Evolutionary conservation across 2,797 vertebrate genomes (phyloP).

Genomic region (Fistularia tabacaria): DNA sequence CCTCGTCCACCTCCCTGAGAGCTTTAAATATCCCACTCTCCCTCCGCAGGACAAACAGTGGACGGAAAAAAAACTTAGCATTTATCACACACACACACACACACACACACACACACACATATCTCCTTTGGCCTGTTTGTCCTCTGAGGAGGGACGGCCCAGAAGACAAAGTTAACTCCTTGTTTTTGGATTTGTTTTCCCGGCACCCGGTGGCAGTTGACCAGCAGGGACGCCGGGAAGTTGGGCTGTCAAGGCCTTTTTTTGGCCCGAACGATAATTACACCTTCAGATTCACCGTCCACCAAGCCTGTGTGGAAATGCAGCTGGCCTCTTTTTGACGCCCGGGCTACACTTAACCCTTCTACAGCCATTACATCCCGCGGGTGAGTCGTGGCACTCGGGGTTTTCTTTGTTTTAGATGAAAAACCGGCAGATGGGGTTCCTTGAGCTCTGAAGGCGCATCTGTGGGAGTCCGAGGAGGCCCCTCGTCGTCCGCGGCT

Average conservation of each 20-base stretch:
- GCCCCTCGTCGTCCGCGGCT: background rate
- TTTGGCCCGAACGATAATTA: too few species aligned
- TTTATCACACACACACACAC: background rate
- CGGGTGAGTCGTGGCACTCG: constrained; percentile 17
- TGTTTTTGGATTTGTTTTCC: too few species aligned
- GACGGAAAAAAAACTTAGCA: background rate
- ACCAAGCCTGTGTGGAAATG: constrained; percentile 2
- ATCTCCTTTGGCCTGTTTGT: background rate
- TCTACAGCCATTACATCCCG: constrained; percentile 31
- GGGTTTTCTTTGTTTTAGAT: background rate
- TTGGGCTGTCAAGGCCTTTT: too few species aligned
- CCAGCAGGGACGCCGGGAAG: too few species aligned
- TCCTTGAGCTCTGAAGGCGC: constrained; percentile 21
- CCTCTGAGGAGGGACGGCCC: too few species aligned
- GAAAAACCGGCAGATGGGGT: constrained; percentile 23
- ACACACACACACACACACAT: background rate
- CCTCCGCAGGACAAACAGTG: constrained; percentile 44
- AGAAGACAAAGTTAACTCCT: too few species aligned
- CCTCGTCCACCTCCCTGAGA: constrained; percentile 59
- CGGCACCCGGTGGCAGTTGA: too few species aligned
- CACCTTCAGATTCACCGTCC: too few species aligned
- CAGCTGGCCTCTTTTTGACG: constrained; percentile 15
- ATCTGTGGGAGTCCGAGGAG: constrained; percentile 21
- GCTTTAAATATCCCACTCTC: constrained; percentile 58
- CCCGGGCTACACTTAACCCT: constrained; percentile 42